Base-by-base conservation (phyloP, 1,140 invertebrate species). In the Drosophila nannoptera region DNA sequence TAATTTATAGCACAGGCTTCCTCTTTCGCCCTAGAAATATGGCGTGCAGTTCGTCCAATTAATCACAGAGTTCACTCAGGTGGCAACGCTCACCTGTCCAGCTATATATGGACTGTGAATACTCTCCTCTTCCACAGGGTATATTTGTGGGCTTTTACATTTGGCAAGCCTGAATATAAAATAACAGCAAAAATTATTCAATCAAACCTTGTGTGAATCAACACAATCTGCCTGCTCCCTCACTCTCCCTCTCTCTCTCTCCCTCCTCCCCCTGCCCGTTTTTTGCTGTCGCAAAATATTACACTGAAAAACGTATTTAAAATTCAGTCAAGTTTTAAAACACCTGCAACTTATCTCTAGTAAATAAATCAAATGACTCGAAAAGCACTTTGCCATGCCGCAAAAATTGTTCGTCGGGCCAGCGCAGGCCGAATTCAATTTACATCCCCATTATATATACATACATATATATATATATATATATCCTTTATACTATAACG, bases 281-380 rank as follows among this genome's bases (percentile, higher is more conserved):
- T 46, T 46, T 48, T 22, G 9, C 31, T 58, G 32, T 16, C 7
- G 16, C 14, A 46, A 22, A 33, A 36, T 35, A n/a, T 35, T 29
- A 50, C 31, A 58, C 43, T 35, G 60, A 63, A 54, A 63, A 63
- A 43, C 12, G 45, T 50, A 46, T n/a, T 63, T 43, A 16, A 38
- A 48, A 43, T 50, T 7, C 32, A 49, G 35, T 46, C 29, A 56
- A 49, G 16, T 32, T n/a, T 73, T 22, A 2, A 22, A 29, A n/a
- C 64, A 48, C 60, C 48, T 40, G 46, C n/a, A 50, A 52, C 42
- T 60, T 40, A 43, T 29, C 16, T 29, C 16, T 63, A 22, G 58
- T 83, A 83, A 74, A 71, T 54, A 82, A 77, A 68, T 43, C 62
- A 70, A 68, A 71, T 71, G 49, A 40, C 59, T 62, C 50, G 45